Evolutionary conservation across 1,140 invertebrate genomes (phyloP), one percentile per base, ranked within the genome.

Genomic region (Eurytemora carolleeae): DNA sequence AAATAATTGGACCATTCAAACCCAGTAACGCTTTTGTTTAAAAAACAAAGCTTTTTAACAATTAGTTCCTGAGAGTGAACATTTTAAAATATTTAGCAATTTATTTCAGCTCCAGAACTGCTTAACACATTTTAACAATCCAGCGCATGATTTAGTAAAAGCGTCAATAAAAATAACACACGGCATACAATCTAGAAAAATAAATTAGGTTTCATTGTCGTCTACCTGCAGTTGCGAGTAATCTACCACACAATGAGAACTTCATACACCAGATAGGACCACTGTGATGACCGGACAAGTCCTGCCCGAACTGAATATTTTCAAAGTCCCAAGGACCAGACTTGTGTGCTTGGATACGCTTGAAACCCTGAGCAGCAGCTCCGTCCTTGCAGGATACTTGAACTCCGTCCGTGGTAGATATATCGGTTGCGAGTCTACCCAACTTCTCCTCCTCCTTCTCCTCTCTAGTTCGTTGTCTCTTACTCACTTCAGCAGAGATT

Each of bases 251-350:
- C 22, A 82, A 83, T 55, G 91, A 95, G 71, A 98, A 98, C 75
- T 97, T 96, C 86, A 97, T 95, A 65, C 89, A 94, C 94, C 94
- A 98, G 66, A 98, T 85, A 2, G 94, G 87, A 24, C 89, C 88
- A 3, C 80, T 79, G 70, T 96, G 90, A 67, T 87, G 87, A 1
- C 83, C 82, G 66, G 79, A 80, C 57, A 91, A 73, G 70, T 91
- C 87, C 74, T 85, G 84, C 1, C 85, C 78, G 64, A 83, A 77
- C 69, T 81, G 74, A 2, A 86, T 72, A 63, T 83, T 81, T 63
- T 88, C 86, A 73, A 95, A 96, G 69, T 97, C 91, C 70, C 90
- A 92, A 0, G 91, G 92, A 1, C 92, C 92, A 44, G 31, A 20
- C 73, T 96, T 96, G 70, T 96, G 88, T 63, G 86, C 90, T 66